Evolutionary conservation across 2,888 invertebrate species (phyloP), one percentile per base, ranked within the genome.

Genomic region (Tetragonula carbonaria): DNA sequence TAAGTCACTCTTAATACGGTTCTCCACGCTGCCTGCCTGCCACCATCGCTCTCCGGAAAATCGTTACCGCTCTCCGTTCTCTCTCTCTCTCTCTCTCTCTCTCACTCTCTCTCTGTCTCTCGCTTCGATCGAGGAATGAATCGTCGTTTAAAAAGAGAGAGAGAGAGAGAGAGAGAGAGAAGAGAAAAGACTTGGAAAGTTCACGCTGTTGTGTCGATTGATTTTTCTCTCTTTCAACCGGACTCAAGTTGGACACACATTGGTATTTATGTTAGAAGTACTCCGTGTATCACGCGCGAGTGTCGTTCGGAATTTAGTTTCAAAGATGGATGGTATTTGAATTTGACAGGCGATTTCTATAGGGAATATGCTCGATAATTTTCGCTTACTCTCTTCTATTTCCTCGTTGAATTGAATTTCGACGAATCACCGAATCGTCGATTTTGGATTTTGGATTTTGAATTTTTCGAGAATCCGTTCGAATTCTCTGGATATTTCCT

Each of bases 1-100:
- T 89, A 92, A 90, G 88, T 85, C 90, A 88, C 88, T 90, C 89
- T 90, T 88, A 90, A 90, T 90, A 87, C 74, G 67, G 84, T 67
- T 79, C 45, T 45, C 85, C 77, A 57, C 72, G n/a, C 57, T n/a
- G 57, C 57, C 57, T 57, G 75, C 68, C 71, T 28, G 67, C 82
- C 80, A 78, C 62, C 83, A 45, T 74, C 0, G 45, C 45, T 45
- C 45, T 45, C 45, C 8, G 45, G 65, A 74, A 86, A 90, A 88
- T 89, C 89, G 89, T 89, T 89, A 86, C 65, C 78, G 55, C 33
- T 14, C 45, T 45, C 45, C 0, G 45, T 45, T 45, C 8, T 45
- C 38, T 8, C 65, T 16, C 38, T 8, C 38, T 38, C 38, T 38
- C 38, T 8, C 38, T 38, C 38, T 38, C 38, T 38, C 38, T 38